Percentiles rank a stretch among this genome's conserved stretches.
Evolutionary conservation across 2,113 vertebrate species (phyloP).

Genomic region (Lepisosteus osseus): DNA sequence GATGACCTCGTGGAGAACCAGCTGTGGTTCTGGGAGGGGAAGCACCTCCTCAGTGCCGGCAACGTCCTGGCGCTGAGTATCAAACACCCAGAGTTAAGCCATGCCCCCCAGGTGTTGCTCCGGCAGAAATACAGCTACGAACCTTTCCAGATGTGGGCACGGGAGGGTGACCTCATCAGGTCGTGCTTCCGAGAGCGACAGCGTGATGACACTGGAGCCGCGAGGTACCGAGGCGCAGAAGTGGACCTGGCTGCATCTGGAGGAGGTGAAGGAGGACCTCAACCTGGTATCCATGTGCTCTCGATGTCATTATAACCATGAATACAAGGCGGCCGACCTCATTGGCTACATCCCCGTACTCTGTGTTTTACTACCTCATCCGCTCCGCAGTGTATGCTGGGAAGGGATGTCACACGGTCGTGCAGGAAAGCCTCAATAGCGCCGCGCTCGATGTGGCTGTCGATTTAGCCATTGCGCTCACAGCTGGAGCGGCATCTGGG

Average conservation of each 20-base stretch:
- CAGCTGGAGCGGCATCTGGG: not conserved
- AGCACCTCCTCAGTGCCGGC: not conserved
- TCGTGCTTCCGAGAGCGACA: not conserved
- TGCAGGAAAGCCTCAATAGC: not conserved
- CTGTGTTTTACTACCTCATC: conserved; percentile 5
- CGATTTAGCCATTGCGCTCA: not conserved
- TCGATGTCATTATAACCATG: conserved; percentile 12
- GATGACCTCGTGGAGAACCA: not conserved
- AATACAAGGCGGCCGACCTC: conserved; percentile 1
- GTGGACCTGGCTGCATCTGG: conserved; percentile 10
- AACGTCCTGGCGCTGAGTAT: conserved; percentile 13
- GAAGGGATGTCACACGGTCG: not conserved
- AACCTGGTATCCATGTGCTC: conserved; percentile 12
- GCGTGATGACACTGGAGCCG: not conserved
- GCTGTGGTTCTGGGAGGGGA: conserved; percentile 9
- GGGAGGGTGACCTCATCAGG: not conserved
- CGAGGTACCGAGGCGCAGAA: not conserved
- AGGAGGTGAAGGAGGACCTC: not conserved
- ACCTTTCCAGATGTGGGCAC: conserved; percentile 14
- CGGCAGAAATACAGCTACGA: conserved; percentile 10
- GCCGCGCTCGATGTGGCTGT: not conserved
- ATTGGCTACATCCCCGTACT: conserved; percentile 11
- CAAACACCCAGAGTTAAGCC: not conserved
- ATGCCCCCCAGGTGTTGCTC: conserved; percentile 7
- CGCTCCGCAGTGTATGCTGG: conserved; percentile 18